phyloP scores from a whole-genome alignment of 2,113 vertebrate genomes.

The Corvus hawaiiensis region DNA sequence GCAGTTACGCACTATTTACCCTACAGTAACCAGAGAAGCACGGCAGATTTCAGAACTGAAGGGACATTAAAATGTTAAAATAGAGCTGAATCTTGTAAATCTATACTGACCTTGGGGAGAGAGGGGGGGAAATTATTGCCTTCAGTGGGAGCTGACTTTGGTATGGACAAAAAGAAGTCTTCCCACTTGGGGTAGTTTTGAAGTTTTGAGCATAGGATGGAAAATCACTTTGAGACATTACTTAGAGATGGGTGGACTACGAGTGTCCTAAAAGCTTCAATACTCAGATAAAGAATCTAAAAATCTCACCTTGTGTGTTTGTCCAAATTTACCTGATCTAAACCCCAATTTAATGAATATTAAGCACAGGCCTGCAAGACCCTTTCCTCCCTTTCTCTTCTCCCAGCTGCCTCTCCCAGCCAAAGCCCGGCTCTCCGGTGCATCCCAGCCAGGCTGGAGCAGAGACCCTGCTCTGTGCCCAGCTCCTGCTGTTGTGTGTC shows the following conservation, averaged over 20 bases:
- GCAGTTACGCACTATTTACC: background rate
- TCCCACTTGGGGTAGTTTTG: background rate
- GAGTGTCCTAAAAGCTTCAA: background rate
- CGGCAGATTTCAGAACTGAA: background rate
- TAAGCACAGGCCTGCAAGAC: background rate
- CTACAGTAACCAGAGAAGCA: background rate
- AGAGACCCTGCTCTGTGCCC: background rate
- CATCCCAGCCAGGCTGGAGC: background rate
- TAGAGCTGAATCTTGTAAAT: background rate
- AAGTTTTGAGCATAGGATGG: background rate
- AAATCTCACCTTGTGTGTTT: background rate
- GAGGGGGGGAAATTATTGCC: rapidly evolving
- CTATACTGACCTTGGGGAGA: background rate
- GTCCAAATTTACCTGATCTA: background rate
- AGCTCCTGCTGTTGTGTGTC: background rate
- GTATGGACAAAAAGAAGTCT: background rate
- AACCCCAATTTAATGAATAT: background rate
- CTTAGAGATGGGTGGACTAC: background rate
- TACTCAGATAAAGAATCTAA: background rate
- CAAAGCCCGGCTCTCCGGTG: rapidly evolving
- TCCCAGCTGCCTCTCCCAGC: rapidly evolving
- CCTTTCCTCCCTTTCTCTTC: background rate
- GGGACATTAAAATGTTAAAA: background rate
- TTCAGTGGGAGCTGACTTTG: background rate
- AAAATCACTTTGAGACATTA: background rate